phyloP scores from a whole-genome alignment of 1,140 invertebrate species.

The Zaprionus gabonicus region DNA sequence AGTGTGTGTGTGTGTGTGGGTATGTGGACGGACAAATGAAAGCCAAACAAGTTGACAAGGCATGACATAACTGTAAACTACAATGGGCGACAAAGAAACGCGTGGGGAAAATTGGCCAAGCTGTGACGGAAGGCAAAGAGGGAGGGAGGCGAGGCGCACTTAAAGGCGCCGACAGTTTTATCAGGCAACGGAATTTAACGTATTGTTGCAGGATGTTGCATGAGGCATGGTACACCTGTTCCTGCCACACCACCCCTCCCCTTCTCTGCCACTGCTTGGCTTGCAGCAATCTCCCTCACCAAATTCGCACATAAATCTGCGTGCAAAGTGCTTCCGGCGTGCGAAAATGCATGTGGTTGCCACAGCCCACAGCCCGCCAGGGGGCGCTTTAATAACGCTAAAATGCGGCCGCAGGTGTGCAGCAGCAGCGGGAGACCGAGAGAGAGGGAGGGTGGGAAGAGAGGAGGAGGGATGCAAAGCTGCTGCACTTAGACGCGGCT shows the following conservation, averaged over 20 bases:
- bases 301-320: constrained; percentile 67
- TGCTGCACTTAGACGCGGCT: constrained; percentile 1
- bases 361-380: constrained; percentile 38
- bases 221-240: background rate
- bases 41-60: constrained; percentile 70
- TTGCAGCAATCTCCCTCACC: constrained; percentile 28
- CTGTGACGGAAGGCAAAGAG: background rate
- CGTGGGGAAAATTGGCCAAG: background rate
- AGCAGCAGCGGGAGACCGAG: background rate
- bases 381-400: constrained; percentile 65
- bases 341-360: constrained; percentile 57
- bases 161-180: constrained; percentile 62
- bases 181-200: constrained; percentile 62
- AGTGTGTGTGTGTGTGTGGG: constrained; percentile 47
- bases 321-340: constrained; percentile 73
- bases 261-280: constrained; percentile 19
- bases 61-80: constrained; percentile 65
- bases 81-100: constrained; percentile 23
- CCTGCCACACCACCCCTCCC: background rate
- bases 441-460: background rate
- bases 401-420: constrained; percentile 67
- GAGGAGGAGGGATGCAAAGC: background rate
- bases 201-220: constrained; percentile 32
- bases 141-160: background rate
- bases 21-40: constrained; percentile 70